A percentile compares a stretch with the other conserved stretches of the same genome.
These are phyloP conservation scores for Poecilia wingei DNA, from an alignment of 2,797 vertebrate species.

Conservation along the genomic window DNA sequence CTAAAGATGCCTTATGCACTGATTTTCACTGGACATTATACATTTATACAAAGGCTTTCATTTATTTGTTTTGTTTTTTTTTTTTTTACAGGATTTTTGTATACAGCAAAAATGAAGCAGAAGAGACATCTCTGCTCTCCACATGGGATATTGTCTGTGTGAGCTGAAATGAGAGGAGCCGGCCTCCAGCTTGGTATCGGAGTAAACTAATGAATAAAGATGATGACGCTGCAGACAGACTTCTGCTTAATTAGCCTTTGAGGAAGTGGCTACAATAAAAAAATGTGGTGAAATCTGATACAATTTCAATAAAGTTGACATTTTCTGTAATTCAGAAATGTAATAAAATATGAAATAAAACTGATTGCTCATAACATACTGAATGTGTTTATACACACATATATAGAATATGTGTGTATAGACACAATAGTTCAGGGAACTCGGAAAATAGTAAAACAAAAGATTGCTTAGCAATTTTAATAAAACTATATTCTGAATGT, in stretches of 20 bases:
- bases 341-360: not conserved
- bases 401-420: too few species aligned
- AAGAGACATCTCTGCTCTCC: conserved; percentile 32
- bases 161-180: conserved; percentile 49
- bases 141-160: conserved; percentile 34
- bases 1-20: not conserved
- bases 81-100: conserved; percentile 19
- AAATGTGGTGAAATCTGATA: conserved; percentile 32
- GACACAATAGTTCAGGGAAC: not conserved
- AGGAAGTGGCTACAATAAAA: conserved; percentile 40
- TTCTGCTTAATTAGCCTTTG: conserved; percentile 56
- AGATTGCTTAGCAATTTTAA: not conserved
- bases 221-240: conserved; percentile 40
- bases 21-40: not conserved
- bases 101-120: conserved; percentile 32
- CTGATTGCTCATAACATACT: not conserved
- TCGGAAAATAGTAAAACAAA: not conserved
- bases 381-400: too few species aligned
- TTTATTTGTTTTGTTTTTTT: not conserved
- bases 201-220: conserved; percentile 64
- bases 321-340: conserved; percentile 12
- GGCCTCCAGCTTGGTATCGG: conserved; percentile 41
- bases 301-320: conserved; percentile 33
- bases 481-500: not conserved
- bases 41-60: not conserved